Percentiles rank a stretch among this genome's conserved stretches.
These are phyloP conservation scores for Clarias platycephalus DNA, from an alignment of 2,797 vertebrate species.

Conservation along the genomic window DNA sequence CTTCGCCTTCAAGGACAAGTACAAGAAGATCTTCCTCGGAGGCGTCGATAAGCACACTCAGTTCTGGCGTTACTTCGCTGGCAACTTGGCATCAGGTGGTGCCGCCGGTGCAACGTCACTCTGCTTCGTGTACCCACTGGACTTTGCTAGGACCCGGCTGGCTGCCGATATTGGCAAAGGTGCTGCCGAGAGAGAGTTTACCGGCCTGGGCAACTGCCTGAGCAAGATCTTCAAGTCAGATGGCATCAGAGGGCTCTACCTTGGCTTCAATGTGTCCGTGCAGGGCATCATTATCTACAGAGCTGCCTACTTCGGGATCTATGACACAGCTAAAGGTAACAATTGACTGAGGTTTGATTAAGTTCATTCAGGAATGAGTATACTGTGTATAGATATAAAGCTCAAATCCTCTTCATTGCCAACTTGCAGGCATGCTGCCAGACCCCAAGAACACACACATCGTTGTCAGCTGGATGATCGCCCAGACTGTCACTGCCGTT, in stretches of 20 bases:
- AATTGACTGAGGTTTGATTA: neutral
- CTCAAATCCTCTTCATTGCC: neutral
- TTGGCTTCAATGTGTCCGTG: constrained; percentile 95
- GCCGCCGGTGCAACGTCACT: constrained; percentile 96
- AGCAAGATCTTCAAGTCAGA: constrained; percentile 91
- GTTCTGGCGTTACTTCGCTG: constrained; percentile 98
- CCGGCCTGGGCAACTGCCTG: constrained; percentile 89
- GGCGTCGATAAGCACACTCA: constrained; percentile 96
- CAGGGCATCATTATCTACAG: constrained; percentile 99
- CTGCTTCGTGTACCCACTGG: constrained; percentile 97
- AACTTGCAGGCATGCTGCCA: constrained; percentile 89
- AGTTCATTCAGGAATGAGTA: neutral
- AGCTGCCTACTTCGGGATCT: constrained; percentile 97
- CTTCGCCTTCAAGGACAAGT: constrained; percentile 99
- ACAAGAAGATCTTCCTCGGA: constrained; percentile 98
- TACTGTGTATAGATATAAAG: neutral
- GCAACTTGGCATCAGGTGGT: constrained; percentile 93
- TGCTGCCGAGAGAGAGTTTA: constrained; percentile 83
- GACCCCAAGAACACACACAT: constrained; percentile 99
- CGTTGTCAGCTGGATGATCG: constrained; percentile 96
- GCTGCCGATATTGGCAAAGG: constrained; percentile 97
- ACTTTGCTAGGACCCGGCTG: constrained; percentile 96
- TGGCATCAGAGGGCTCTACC: constrained; percentile 90
- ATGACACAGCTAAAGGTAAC: constrained; percentile 97
- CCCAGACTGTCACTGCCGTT: constrained; percentile 91